phyloP scores from a whole-genome alignment of 2,113 vertebrate species.

The Oreotragus oreotragus region DNA sequence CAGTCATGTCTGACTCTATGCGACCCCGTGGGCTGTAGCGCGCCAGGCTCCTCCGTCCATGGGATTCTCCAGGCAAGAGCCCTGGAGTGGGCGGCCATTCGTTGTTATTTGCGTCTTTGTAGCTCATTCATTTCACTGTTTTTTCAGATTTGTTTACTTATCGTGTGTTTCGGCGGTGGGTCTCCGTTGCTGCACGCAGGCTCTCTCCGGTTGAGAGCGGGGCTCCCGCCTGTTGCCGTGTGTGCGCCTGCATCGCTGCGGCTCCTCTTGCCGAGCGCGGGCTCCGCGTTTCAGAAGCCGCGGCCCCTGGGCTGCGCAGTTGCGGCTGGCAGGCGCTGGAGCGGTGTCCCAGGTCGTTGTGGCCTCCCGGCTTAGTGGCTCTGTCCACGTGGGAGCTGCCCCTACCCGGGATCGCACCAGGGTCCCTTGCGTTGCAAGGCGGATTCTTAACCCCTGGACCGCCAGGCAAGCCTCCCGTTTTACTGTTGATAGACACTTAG shows the following conservation, averaged over 20 bases:
- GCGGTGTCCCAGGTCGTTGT: neutral
- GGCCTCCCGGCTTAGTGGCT: neutral
- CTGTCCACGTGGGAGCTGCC: neutral
- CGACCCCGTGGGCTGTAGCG: too few species aligned
- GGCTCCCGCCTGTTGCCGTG: rapidly evolving
- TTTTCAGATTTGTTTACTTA: rapidly evolving
- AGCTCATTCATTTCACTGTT: too few species aligned
- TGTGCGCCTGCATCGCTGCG: rapidly evolving
- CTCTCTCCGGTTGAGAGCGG: rapidly evolving
- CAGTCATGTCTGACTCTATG: too few species aligned
- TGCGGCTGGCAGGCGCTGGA: neutral
- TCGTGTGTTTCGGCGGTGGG: rapidly evolving
- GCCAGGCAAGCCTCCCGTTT: neutral
- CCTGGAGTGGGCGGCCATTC: too few species aligned
- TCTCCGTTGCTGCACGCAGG: neutral
- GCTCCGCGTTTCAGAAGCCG: rapidly evolving
- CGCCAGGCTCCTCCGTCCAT: too few species aligned
- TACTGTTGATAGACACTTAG: neutral
- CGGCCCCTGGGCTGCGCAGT: rapidly evolving
- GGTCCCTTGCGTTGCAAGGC: neutral
- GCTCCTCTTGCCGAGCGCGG: neutral
- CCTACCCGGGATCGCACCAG: neutral
- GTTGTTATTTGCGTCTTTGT: neutral
- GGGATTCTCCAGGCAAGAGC: too few species aligned
- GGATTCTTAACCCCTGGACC: neutral